Base-by-base conservation (phyloP, 2,888 invertebrate species). In the Heteropelma amictum region DNA sequence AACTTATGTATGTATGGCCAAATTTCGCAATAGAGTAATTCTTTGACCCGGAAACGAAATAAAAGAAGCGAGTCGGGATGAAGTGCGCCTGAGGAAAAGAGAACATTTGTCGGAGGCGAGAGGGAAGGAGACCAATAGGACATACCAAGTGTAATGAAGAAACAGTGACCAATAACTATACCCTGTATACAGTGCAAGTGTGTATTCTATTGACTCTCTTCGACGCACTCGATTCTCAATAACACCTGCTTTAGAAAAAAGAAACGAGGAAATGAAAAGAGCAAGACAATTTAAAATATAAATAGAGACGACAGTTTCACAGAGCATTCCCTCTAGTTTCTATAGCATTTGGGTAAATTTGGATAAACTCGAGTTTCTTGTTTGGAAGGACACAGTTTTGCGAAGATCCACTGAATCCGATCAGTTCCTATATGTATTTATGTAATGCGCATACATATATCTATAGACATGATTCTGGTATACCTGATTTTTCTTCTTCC, bases 31-130 rank as follows among this genome's bases (percentile, higher is more conserved):
- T 54, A 67, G 68, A 72, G 78, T n/a, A n/a, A n/a, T 78, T 77
- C 75, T 72, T 72, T 72, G 78, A 72, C 72, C 75, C 67, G 67
- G 17, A 72, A 72, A 60, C 72, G 74, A n/a, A n/a, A n/a, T n/a
- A n/a, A 78, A 73, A 68, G 54, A 64, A 67, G 61, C 60, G 51
- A 17, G 60, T 65, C 40, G 67, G 56, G 49, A 47, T 38, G 67
- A 58, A 58, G 53, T 56, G 56, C 30, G 33, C 61, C 33, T 10
- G 72, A 63, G 61, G 28, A 67, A 54, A 77, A 45, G 69, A 49
- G n/a, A 49, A 12, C 49, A 53, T 60, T 70, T n/a, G n/a, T n/a
- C n/a, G n/a, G n/a, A n/a, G n/a, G 51, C 35, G 40, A 40, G 49
- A 53, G 40, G 56, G 49, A 12, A 67, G 49, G 17, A 17, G 61